Conservation (phyloP, 2,888 invertebrate genomes). For the Lamproptera curius region DNA sequence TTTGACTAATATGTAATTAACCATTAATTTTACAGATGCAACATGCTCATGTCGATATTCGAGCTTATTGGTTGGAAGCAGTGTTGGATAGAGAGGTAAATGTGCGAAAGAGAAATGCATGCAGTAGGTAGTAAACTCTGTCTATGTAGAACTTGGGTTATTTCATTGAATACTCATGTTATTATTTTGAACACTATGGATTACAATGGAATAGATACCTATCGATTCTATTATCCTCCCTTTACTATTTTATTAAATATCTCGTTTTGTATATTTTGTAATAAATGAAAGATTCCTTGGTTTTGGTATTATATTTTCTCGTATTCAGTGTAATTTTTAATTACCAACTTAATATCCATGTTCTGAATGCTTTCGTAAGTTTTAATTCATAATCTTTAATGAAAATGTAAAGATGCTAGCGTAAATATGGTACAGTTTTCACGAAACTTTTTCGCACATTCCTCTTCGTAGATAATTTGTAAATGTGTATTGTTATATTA, state of each 20-base stretch:
- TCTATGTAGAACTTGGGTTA: background rate
- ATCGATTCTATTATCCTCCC: background rate
- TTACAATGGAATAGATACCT: too few species aligned
- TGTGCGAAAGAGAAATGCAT: constrained; percentile 74
- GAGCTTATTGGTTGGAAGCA: constrained; percentile 79
- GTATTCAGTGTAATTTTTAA: constrained; percentile 2
- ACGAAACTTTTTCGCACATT: constrained; percentile 71
- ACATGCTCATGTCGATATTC: constrained; percentile 78
- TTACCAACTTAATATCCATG: background rate
- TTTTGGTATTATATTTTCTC: constrained; percentile 5
- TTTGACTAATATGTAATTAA: constrained; percentile 40
- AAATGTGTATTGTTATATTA: background rate
- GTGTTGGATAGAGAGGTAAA: constrained; percentile 80
- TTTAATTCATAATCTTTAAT: background rate
- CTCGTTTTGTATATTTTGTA: constrained; percentile 1
- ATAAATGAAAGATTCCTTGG: constrained; percentile 9
- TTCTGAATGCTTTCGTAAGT: constrained; percentile 6
- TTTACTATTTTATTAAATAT: background rate
- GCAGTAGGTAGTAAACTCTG: constrained; percentile 26
- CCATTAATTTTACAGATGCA: constrained; percentile 73
- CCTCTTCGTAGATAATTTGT: constrained; percentile 41
- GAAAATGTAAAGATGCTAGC: background rate
- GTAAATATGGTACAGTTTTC: constrained; percentile 24
- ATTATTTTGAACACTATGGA: too few species aligned
- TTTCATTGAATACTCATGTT: too few species aligned